phyloP scores from a whole-genome alignment of 2,888 invertebrate species.

The Dryobota labecula region DNA sequence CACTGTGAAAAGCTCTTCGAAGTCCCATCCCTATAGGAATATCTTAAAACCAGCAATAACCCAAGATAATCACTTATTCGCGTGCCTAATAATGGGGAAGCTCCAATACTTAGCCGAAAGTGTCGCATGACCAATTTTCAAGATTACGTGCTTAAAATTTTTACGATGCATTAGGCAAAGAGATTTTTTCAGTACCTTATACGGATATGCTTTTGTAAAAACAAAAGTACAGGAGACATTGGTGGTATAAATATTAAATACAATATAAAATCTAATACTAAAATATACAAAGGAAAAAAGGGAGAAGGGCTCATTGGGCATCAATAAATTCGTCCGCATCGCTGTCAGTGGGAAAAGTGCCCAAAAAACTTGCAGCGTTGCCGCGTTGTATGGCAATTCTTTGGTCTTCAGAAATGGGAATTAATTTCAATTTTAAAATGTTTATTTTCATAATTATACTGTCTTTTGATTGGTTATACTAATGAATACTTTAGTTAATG shows the following conservation, averaged over 20 bases:
- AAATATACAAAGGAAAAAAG: too few species aligned
- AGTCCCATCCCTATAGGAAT: background rate
- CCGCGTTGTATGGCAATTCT: too few species aligned
- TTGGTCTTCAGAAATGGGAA: background rate
- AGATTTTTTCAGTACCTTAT: conserved; percentile 21
- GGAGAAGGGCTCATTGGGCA: too few species aligned
- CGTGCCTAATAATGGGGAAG: conserved; percentile 45
- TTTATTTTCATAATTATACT: background rate
- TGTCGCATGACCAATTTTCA: conserved; percentile 49
- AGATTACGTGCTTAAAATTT: conserved; percentile 47
- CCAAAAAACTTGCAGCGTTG: too few species aligned
- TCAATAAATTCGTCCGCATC: too few species aligned
- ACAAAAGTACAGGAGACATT: fast-evolving
- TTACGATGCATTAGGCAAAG: conserved; percentile 45
- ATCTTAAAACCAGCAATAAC: conserved; percentile 22
- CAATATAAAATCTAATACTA: too few species aligned
- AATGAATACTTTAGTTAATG: background rate
- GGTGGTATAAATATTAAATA: too few species aligned
- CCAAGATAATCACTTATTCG: conserved; percentile 52
- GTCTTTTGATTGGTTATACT: background rate
- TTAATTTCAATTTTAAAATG: background rate
- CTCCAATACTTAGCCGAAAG: conserved; percentile 14
- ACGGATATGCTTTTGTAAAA: background rate
- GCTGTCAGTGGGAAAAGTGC: too few species aligned
- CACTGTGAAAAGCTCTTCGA: background rate